These are phyloP conservation scores for Gobio gobio DNA, from an alignment of 2,113 vertebrate species.

Conservation along the genomic window DNA sequence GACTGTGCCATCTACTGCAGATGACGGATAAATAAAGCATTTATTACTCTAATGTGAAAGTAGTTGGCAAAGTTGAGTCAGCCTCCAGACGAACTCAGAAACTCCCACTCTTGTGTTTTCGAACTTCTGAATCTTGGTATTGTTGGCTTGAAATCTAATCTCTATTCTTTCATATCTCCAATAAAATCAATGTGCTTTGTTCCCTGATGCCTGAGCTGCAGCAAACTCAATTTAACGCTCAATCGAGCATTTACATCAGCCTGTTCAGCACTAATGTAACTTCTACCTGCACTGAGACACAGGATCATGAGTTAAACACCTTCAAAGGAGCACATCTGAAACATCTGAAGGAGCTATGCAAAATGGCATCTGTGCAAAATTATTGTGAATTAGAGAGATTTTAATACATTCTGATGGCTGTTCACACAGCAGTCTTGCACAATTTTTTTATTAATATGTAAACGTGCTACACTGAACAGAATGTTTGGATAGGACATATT, in stretches of 20 bases:
- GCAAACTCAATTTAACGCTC: conserved; percentile 55
- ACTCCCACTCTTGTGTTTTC: neutral
- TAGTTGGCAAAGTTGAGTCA: neutral
- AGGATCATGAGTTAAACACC: conserved; percentile 27
- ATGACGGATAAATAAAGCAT: neutral
- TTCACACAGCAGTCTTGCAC: neutral
- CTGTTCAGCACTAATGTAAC: conserved; percentile 34
- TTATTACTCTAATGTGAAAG: neutral
- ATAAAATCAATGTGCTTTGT: conserved; percentile 22
- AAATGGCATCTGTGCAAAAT: neutral
- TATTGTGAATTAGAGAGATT: no score
- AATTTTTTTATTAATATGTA: neutral
- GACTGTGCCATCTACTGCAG: neutral
- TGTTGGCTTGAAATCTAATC: conserved; percentile 16
- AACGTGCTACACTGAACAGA: neutral
- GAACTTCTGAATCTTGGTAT: neutral
- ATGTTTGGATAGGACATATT: no score
- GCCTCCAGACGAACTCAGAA: neutral
- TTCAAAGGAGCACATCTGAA: neutral
- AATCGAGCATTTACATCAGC: conserved; percentile 42
- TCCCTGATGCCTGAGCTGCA: conserved; percentile 37
- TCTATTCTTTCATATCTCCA: conserved; percentile 22
- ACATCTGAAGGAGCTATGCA: neutral
- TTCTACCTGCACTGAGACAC: neutral
- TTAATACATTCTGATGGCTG: neutral